Conservation (phyloP, 2,888 invertebrate genomes). For the Coronaproctus castanopsis region DNA sequence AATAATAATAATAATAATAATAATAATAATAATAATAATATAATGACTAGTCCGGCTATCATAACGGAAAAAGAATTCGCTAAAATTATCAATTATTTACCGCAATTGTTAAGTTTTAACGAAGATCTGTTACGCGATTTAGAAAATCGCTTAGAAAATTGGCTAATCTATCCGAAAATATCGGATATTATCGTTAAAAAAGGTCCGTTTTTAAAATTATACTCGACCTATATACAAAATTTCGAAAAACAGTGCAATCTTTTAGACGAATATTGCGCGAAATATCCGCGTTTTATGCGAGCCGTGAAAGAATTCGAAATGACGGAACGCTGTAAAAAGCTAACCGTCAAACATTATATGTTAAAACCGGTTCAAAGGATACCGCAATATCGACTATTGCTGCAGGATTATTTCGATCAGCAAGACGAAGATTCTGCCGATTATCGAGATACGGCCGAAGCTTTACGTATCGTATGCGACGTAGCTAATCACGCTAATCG, state of each 20-base stretch:
- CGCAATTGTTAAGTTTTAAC: slow-evolving; percentile 32
- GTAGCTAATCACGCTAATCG: slow-evolving; percentile 37
- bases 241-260: slow-evolving; percentile 31
- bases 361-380: slow-evolving; percentile 44
- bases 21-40: no score
- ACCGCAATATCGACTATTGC: slow-evolving; percentile 40
- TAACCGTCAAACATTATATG: slow-evolving; percentile 41
- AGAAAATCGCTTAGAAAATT: slow-evolving; percentile 29
- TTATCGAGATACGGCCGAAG: slow-evolving; percentile 36
- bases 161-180: slow-evolving; percentile 29
- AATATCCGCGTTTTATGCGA: slow-evolving; percentile 30
- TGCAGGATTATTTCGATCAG: slow-evolving; percentile 38
- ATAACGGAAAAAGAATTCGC: slow-evolving; percentile 29
- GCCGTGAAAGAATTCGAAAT: slow-evolving; percentile 32
- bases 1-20: no score
- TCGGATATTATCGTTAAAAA: slow-evolving; percentile 36
- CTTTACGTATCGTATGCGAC: slow-evolving; percentile 33
- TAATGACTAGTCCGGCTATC: slow-evolving; percentile 21
- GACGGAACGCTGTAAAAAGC: slow-evolving; percentile 29
- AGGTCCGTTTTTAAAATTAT: slow-evolving; percentile 37
- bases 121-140: slow-evolving; percentile 32
- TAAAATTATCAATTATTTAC: slow-evolving; percentile 31
- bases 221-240: slow-evolving; percentile 33
- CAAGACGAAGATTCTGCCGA: slow-evolving; percentile 32
- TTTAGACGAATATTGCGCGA: slow-evolving; percentile 31